Evolutionary conservation across 2,888 invertebrate genomes (phyloP).

Genomic region (Drosophila lacicola): DNA sequence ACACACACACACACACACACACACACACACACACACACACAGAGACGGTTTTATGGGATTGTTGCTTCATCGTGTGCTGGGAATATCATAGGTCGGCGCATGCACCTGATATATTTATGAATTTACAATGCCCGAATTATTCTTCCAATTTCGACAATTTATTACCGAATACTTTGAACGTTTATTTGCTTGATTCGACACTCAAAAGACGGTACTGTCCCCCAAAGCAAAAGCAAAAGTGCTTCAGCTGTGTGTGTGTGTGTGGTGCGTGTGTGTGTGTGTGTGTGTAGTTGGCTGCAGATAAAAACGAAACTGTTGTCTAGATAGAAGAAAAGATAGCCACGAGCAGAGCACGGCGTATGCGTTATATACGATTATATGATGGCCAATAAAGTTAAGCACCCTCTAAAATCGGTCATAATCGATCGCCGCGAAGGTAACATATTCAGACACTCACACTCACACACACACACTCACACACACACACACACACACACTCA

Average conservation of each 20-base stretch:
- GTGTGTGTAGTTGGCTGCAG: slow-evolving; percentile 36
- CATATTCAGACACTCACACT: not conserved
- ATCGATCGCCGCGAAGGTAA: slow-evolving; percentile 37
- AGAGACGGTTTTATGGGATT: slow-evolving; percentile 28
- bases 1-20: no score
- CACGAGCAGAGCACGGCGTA: slow-evolving; percentile 61
- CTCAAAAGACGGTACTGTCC: slow-evolving; percentile 60
- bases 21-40: no score
- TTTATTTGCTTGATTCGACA: slow-evolving; percentile 62
- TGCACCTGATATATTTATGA: slow-evolving; percentile 79
- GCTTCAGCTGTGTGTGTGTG: not conserved
- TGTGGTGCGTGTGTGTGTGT: slow-evolving; percentile 9
- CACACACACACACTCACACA: slow-evolving; percentile 15
- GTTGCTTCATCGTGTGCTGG: slow-evolving; percentile 44
- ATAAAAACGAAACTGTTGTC: slow-evolving; percentile 59
- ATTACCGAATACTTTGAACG: slow-evolving; percentile 65
- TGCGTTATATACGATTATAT: slow-evolving; percentile 58
- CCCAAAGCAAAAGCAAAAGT: slow-evolving; percentile 59
- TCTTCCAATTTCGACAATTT: slow-evolving; percentile 80
- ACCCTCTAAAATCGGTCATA: slow-evolving; percentile 52
- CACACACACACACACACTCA: slow-evolving; percentile 1
- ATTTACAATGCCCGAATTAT: slow-evolving; percentile 72
- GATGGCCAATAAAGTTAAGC: slow-evolving; percentile 59
- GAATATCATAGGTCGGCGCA: slow-evolving; percentile 41
- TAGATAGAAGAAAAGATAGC: slow-evolving; percentile 72